Evolutionary conservation across 2,888 invertebrate species (phyloP).

Genomic region (Standfussiana lucernea): DNA sequence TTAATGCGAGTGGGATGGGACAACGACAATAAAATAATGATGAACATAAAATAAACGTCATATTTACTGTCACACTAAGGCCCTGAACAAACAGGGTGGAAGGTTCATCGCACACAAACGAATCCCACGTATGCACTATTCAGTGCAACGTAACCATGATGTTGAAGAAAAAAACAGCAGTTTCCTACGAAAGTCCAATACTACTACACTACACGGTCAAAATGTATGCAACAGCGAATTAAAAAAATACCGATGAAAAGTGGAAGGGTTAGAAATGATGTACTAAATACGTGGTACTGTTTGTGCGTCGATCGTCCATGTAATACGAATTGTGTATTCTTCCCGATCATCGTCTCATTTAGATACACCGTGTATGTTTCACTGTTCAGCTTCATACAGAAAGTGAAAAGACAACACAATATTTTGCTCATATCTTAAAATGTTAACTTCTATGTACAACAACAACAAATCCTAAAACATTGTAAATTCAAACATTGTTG

Average conservation of each 20-base stretch:
- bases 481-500: slow-evolving; percentile 66
- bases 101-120: no score
- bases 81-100: no score
- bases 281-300: background rate
- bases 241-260: background rate
- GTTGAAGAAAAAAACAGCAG: no score
- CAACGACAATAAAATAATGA: background rate
- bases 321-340: background rate
- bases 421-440: background rate
- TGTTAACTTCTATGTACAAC: background rate
- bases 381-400: background rate
- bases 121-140: no score
- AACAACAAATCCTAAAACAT: slow-evolving; percentile 36
- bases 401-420: background rate
- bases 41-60: no score
- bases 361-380: background rate
- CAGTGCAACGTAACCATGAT: no score
- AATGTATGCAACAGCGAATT: no score
- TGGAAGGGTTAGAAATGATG: background rate
- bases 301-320: background rate
- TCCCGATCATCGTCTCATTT: background rate
- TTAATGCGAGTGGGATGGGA: background rate
- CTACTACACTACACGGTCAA: no score
- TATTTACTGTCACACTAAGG: no score
- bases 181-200: no score